These are phyloP conservation scores for Erythrolamprus reginae DNA, from an alignment of 2,113 vertebrate genomes.

Conservation along the genomic window DNA sequence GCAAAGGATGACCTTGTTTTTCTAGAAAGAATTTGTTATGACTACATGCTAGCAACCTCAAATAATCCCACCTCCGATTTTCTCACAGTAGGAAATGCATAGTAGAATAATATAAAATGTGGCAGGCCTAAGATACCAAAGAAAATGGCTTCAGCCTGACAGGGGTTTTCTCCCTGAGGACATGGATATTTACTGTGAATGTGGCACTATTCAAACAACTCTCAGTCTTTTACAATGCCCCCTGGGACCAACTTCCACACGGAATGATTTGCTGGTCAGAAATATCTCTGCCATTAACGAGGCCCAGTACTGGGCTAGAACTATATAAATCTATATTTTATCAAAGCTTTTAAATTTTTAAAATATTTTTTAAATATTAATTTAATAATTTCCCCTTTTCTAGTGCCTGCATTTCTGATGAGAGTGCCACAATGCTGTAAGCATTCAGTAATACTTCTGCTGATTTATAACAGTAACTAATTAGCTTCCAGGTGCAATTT, in stretches of 20 bases:
- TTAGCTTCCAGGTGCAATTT: background rate
- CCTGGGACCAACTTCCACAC: background rate
- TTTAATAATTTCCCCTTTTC: background rate
- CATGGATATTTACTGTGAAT: background rate
- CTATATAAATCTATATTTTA: background rate
- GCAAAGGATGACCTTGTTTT: too few species aligned
- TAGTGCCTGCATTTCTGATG: background rate
- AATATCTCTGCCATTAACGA: background rate
- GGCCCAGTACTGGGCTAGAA: background rate
- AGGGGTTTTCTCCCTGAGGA: too few species aligned
- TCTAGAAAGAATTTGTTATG: too few species aligned
- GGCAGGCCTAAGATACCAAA: too few species aligned
- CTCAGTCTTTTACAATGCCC: background rate
- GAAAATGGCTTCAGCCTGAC: too few species aligned
- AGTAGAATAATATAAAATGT: too few species aligned
- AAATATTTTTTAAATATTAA: background rate
- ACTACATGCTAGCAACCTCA: too few species aligned
- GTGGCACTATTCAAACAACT: background rate
- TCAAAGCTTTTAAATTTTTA: background rate
- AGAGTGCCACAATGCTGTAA: background rate
- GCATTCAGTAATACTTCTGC: background rate
- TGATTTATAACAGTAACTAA: background rate
- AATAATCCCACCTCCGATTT: too few species aligned
- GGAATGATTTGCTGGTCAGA: background rate
- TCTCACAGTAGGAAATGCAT: too few species aligned